Conservation (phyloP, 2,797 vertebrate species). For the Brotula barbata region DNA sequence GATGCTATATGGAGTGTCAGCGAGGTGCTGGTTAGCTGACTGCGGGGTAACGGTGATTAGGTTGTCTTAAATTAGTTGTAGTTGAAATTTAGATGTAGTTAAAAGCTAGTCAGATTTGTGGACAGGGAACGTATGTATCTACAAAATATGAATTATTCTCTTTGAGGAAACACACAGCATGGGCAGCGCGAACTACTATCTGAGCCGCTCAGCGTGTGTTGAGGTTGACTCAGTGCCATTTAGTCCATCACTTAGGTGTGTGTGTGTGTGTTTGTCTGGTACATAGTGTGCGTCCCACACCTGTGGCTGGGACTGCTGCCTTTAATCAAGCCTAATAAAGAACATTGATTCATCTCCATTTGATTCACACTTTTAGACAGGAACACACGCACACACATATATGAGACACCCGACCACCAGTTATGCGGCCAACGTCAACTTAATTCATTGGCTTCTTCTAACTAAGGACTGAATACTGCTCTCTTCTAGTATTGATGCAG, state of each 20-base stretch:
- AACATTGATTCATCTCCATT: constrained; percentile 76
- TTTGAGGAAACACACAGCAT: constrained; percentile 65
- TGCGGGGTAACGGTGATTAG: constrained; percentile 1
- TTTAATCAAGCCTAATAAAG: constrained; percentile 73
- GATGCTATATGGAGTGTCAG: too few relatives aligned
- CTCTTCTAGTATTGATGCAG: constrained; percentile 9
- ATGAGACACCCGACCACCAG: constrained; percentile 1
- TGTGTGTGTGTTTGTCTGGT: constrained; percentile 64
- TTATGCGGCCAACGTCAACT: constrained; percentile 11
- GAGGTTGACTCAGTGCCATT: constrained; percentile 57
- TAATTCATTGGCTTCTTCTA: constrained; percentile 7
- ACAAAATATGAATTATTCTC: constrained; percentile 72
- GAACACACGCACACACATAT: constrained; percentile 19
- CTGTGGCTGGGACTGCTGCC: constrained; percentile 56
- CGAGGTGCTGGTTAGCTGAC: too few relatives aligned
- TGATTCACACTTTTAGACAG: constrained; percentile 63
- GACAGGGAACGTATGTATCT: constrained; percentile 32
- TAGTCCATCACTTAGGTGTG: constrained; percentile 54
- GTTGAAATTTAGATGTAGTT: constrained; percentile 37
- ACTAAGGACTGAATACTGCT: constrained; percentile 18
- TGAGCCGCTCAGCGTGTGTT: constrained; percentile 55
- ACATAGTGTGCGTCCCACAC: constrained; percentile 67
- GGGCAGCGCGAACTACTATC: constrained; percentile 39
- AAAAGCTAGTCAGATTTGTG: constrained; percentile 42
- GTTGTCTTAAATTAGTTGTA: not conserved